phyloP scores from a whole-genome alignment of 1,140 invertebrate species.

The Gonatopus flavifemur region DNA sequence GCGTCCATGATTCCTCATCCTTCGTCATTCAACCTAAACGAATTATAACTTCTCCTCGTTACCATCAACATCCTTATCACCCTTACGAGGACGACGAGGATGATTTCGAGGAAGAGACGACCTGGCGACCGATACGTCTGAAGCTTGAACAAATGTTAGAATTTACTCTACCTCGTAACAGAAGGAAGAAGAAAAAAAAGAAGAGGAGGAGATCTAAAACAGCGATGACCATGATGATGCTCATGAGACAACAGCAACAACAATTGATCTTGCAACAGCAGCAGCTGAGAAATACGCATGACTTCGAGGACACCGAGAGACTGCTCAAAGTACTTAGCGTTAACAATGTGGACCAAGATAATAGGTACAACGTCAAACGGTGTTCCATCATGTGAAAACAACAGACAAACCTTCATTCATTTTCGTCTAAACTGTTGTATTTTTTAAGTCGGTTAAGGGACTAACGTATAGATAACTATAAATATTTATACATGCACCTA shows the following conservation, averaged over 20 bases:
- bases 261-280: no score
- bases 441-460: no score
- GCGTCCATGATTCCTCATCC: slow-evolving; percentile 50
- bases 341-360: slow-evolving; percentile 57
- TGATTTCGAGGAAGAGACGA: slow-evolving; percentile 30
- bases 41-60: slow-evolving; percentile 13
- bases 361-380: slow-evolving; percentile 52
- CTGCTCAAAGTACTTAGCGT: slow-evolving; percentile 55
- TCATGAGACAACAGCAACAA: slow-evolving; percentile 35
- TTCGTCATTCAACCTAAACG: slow-evolving; percentile 33
- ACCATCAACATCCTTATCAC: slow-evolving; percentile 11
- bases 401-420: no score
- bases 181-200: slow-evolving; percentile 34
- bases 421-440: no score
- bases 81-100: slow-evolving; percentile 29
- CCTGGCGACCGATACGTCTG: slow-evolving; percentile 45
- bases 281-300: slow-evolving; percentile 33
- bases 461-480: no score
- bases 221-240: slow-evolving; percentile 33
- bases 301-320: slow-evolving; percentile 53
- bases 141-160: slow-evolving; percentile 51
- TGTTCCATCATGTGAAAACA: slow-evolving; percentile 53
- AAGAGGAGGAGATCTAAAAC: slow-evolving; percentile 31
- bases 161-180: slow-evolving; percentile 41
- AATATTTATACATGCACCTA: no score